Percentiles rank a stretch among this genome's conserved stretches.
phyloP scores from a whole-genome alignment of 1,140 invertebrate genomes.

The Calliphora vicina region DNA sequence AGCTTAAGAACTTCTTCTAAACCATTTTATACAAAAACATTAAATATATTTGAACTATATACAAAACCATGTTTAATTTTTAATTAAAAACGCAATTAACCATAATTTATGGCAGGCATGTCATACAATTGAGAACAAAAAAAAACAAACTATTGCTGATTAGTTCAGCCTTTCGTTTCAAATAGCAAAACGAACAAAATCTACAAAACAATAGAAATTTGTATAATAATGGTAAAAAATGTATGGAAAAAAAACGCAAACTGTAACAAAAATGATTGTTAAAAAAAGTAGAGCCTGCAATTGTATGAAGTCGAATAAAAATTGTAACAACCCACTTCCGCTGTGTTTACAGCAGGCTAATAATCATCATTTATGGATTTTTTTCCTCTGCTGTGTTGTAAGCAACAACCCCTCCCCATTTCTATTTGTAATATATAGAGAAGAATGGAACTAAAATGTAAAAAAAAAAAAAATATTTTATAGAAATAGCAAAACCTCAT shows the following conservation, averaged over 20 bases:
- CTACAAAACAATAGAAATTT: slow-evolving; percentile 24
- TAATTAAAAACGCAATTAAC: slow-evolving; percentile 8
- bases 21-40: no score
- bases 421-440: neutral
- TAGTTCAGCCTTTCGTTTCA: slow-evolving; percentile 1
- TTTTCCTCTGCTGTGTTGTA: slow-evolving; percentile 33
- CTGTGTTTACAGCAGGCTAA: slow-evolving; percentile 16
- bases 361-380: neutral
- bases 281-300: neutral
- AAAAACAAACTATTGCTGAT: slow-evolving; percentile 8
- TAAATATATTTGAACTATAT: no score
- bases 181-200: neutral
- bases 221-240: neutral
- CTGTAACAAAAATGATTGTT: neutral
- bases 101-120: slow-evolving; percentile 18
- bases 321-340: slow-evolving; percentile 55
- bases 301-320: no score
- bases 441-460: neutral
- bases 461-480: neutral
- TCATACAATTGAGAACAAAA: slow-evolving; percentile 19
- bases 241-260: neutral
- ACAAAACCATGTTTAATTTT: slow-evolving; percentile 6
- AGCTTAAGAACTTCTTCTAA: no score
- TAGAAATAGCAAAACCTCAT: neutral
- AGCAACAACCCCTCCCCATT: neutral